Conservation (phyloP, 1,140 invertebrate species). For the Leucophenga varia region DNA sequence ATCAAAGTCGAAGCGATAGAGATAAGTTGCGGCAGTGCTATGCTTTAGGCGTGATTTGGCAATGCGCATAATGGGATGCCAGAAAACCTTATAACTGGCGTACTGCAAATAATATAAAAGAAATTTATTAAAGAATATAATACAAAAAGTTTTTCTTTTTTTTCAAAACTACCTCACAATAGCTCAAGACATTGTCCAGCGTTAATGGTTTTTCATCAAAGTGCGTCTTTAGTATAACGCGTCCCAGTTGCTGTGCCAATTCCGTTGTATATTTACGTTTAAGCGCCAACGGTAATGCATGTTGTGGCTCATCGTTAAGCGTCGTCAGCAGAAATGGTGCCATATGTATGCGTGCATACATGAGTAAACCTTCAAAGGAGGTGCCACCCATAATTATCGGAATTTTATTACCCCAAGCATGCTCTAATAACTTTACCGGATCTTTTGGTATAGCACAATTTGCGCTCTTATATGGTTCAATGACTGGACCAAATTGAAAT, state of each 20-base stretch:
- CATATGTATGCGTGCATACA: slow-evolving; percentile 30
- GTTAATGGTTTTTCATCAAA: slow-evolving; percentile 25
- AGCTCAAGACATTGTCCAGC: slow-evolving; percentile 24
- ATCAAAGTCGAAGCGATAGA: slow-evolving; percentile 57
- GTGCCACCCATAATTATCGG: slow-evolving; percentile 57
- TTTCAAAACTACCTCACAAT: slow-evolving; percentile 31
- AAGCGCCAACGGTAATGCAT: slow-evolving; percentile 29
- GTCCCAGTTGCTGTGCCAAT: slow-evolving; percentile 13
- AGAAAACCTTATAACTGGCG: slow-evolving; percentile 54
- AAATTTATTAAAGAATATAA: not conserved
- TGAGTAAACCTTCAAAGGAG: slow-evolving; percentile 44
- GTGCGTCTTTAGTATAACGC: slow-evolving; percentile 27
- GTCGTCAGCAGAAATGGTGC: slow-evolving; percentile 33
- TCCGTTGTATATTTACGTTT: slow-evolving; percentile 13
- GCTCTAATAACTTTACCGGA: slow-evolving; percentile 26
- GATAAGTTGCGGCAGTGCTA: slow-evolving; percentile 43
- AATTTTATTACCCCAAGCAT: slow-evolving; percentile 54
- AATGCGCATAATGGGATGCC: slow-evolving; percentile 50
- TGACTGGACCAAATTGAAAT: slow-evolving; percentile 41
- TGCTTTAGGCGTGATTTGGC: slow-evolving; percentile 27
- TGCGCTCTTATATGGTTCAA: slow-evolving; percentile 39
- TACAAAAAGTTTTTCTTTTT: no score
- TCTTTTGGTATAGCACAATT: slow-evolving; percentile 28
- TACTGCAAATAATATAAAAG: slow-evolving; percentile 33
- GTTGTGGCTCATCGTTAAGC: slow-evolving; percentile 31